Evolutionary conservation across 2,113 vertebrate species (phyloP).

Genomic region (Sebastes fasciatus): DNA sequence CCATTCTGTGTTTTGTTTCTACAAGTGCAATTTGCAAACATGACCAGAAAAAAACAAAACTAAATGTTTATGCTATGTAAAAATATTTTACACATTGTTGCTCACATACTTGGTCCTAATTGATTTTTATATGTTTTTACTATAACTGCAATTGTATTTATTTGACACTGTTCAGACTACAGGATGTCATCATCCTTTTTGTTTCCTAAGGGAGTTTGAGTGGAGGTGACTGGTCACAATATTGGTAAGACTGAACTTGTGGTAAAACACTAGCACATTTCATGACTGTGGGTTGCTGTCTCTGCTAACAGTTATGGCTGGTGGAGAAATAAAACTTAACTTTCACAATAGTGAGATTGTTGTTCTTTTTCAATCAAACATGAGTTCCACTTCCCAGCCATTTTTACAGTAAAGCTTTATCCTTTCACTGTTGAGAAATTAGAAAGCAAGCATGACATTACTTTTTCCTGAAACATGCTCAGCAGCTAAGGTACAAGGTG

Average conservation of each 20-base stretch:
- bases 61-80: constrained; percentile 45
- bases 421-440: background rate
- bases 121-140: constrained; percentile 64
- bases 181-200: constrained; percentile 41
- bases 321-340: constrained; percentile 73
- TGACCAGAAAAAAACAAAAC: constrained; percentile 27
- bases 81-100: constrained; percentile 50
- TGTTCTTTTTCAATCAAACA: background rate
- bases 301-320: constrained; percentile 47
- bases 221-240: constrained; percentile 28
- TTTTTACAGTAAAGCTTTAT: background rate
- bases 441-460: background rate
- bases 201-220: constrained; percentile 40
- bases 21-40: constrained; percentile 71
- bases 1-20: constrained; percentile 61
- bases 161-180: constrained; percentile 63
- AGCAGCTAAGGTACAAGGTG: background rate
- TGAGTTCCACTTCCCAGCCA: background rate
- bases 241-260: constrained; percentile 26
- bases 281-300: constrained; percentile 29
- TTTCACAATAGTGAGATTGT: constrained; percentile 31
- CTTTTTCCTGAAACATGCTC: background rate
- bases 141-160: constrained; percentile 74
- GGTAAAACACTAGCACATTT: constrained; percentile 40
- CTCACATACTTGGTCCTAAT: constrained; percentile 52